Conservation (phyloP, 2,888 invertebrate species). For the Nipponacmea schrenckii region DNA sequence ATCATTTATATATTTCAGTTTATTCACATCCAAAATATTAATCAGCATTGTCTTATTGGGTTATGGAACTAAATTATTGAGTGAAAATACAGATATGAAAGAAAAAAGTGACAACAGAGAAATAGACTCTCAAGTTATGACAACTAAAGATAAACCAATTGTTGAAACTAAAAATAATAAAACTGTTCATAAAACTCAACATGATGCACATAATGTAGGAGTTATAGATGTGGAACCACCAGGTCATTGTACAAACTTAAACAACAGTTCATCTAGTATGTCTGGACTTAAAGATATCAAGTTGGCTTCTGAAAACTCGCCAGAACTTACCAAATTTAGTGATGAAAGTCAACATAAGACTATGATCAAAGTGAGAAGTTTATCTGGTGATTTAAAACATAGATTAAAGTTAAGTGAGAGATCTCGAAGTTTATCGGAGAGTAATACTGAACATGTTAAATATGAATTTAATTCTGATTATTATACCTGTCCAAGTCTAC, state of each 20-base stretch:
- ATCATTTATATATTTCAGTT: slow-evolving; percentile 45
- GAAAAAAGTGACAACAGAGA: slow-evolving; percentile 20
- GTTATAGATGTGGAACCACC: neutral
- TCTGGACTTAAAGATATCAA: neutral
- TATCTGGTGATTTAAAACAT: neutral
- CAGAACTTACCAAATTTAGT: neutral
- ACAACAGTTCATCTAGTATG: neutral
- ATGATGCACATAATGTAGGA: neutral
- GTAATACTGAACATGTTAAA: neutral
- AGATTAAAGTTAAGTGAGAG: neutral
- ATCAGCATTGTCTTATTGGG: slow-evolving; percentile 91
- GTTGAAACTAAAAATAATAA: neutral
- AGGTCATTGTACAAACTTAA: neutral
- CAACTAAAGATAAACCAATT: slow-evolving; percentile 20
- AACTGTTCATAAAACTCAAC: neutral
- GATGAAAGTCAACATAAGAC: neutral
- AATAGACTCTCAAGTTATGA: slow-evolving; percentile 30
- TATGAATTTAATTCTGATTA: neutral
- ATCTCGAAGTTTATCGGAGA: neutral
- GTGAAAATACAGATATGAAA: slow-evolving; percentile 12
- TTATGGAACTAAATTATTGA: slow-evolving; percentile 77
- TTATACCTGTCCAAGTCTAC: too few species aligned
- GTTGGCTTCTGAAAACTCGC: neutral
- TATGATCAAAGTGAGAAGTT: neutral
- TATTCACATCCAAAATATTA: slow-evolving; percentile 73